Evolutionary conservation across 2,888 invertebrate species (phyloP).

Genomic region (Theretra japonica): DNA sequence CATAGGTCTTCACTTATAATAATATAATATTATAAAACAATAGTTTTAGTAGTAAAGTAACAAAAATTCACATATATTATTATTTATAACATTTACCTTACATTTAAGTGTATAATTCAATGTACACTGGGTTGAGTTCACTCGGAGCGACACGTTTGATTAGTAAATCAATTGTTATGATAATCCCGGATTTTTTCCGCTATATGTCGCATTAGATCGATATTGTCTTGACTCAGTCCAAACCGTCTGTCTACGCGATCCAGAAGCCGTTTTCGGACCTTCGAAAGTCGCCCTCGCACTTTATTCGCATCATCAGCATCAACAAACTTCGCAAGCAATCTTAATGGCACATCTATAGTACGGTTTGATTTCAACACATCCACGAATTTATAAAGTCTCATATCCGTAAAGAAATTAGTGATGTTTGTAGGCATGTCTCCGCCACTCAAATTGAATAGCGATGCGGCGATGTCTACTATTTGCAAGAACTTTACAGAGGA

Average conservation of each 20-base stretch:
- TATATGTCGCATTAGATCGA: background rate
- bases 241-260: background rate
- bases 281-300: background rate
- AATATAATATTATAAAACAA: too few species aligned
- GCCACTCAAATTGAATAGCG: background rate
- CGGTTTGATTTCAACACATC: background rate
- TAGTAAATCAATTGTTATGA: background rate
- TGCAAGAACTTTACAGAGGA: background rate
- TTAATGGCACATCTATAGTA: background rate
- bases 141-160: too few species aligned
- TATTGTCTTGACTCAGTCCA: constrained; percentile 9
- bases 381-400: constrained; percentile 10
- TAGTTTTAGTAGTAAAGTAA: too few species aligned
- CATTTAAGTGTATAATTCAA: too few species aligned
- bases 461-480: background rate
- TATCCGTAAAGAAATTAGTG: constrained; percentile 9
- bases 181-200: background rate
- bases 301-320: background rate
- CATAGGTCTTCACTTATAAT: too few species aligned
- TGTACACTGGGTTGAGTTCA: too few species aligned
- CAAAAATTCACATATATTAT: too few species aligned
- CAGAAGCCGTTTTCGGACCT: background rate
- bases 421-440: background rate
- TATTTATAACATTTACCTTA: too few species aligned
- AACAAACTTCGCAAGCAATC: background rate